A percentile compares a stretch with the other conserved stretches of the same genome.
phyloP scores from a whole-genome alignment of 1,140 invertebrate genomes.

The Drosophila ohnishii region DNA sequence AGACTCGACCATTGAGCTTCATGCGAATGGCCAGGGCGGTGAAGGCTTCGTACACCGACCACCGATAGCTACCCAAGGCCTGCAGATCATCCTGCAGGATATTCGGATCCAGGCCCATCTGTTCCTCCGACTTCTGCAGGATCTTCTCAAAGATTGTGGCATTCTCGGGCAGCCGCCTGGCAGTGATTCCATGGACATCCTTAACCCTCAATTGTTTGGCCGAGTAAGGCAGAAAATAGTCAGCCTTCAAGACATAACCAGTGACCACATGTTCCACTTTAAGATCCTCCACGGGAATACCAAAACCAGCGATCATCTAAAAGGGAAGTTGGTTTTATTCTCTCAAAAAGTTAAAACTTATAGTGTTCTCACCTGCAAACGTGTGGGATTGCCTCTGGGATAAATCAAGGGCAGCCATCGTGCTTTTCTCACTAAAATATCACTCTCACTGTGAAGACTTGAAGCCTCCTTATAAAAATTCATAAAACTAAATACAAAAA shows the following conservation, averaged over 20 bases:
- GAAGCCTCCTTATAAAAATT: not conserved
- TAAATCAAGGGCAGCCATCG: conserved; percentile 64
- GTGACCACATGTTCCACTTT: conserved; percentile 63
- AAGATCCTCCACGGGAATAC: conserved; percentile 72
- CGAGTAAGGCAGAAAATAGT: conserved; percentile 68
- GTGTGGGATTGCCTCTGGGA: conserved; percentile 48
- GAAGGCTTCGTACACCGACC: conserved; percentile 63
- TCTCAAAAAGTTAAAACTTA: no score
- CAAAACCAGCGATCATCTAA: conserved; percentile 77
- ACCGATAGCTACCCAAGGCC: conserved; percentile 56
- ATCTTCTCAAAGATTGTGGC: conserved; percentile 56
- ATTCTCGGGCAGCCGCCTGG: conserved; percentile 21
- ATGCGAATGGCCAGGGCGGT: conserved; percentile 82
- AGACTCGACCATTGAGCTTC: conserved; percentile 87
- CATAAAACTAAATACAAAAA: not conserved
- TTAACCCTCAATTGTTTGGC: conserved; percentile 54
- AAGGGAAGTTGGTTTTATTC: not conserved
- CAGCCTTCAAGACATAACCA: conserved; percentile 77
- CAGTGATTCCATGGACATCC: conserved; percentile 43
- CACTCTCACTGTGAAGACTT: conserved; percentile 22
- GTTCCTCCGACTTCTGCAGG: conserved; percentile 37
- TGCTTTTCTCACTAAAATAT: conserved; percentile 60
- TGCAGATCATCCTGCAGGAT: conserved; percentile 8
- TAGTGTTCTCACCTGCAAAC: conserved; percentile 42
- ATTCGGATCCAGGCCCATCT: conserved; percentile 32